A percentile compares a stretch with the other conserved stretches of the same genome.
phyloP scores from a whole-genome alignment of 2,113 vertebrate species.

The Parus major region DNA sequence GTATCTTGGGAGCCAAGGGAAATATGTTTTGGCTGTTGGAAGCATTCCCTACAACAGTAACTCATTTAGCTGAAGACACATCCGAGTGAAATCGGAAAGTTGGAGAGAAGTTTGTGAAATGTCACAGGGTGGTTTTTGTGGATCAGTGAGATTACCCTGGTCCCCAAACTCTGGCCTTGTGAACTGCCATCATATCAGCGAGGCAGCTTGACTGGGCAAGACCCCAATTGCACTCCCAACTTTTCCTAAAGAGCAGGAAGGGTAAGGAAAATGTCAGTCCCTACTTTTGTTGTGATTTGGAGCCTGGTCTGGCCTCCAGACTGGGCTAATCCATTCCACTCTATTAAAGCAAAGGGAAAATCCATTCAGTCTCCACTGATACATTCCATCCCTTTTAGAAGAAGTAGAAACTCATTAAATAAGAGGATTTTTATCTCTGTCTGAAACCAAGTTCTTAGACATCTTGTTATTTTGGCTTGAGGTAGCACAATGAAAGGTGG shows the following conservation, averaged over 20 bases:
- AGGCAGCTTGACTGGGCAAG: neutral
- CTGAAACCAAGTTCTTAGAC: neutral
- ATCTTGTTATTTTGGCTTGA: neutral
- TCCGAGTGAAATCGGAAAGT: neutral
- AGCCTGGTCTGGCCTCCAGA: neutral
- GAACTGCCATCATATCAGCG: neutral
- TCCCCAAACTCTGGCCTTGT: neutral
- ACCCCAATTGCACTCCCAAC: slow-evolving; percentile 24
- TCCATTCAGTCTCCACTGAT: neutral
- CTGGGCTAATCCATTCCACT: neutral
- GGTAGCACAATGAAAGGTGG: neutral
- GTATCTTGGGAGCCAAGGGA: neutral
- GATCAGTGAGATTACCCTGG: neutral
- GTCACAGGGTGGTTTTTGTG: neutral
- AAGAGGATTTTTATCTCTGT: neutral
- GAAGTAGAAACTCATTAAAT: neutral
- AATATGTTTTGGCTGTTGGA: neutral
- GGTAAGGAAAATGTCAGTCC: slow-evolving; percentile 10
- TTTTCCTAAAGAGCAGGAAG: neutral
- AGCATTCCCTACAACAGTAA: neutral
- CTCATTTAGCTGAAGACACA: neutral
- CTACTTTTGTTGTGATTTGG: neutral
- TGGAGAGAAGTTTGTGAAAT: neutral
- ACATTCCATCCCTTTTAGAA: neutral
- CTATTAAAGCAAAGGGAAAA: slow-evolving; percentile 2